Base-by-base conservation (phyloP, 2,113 vertebrate species). In the Alosa alosa region DNA sequence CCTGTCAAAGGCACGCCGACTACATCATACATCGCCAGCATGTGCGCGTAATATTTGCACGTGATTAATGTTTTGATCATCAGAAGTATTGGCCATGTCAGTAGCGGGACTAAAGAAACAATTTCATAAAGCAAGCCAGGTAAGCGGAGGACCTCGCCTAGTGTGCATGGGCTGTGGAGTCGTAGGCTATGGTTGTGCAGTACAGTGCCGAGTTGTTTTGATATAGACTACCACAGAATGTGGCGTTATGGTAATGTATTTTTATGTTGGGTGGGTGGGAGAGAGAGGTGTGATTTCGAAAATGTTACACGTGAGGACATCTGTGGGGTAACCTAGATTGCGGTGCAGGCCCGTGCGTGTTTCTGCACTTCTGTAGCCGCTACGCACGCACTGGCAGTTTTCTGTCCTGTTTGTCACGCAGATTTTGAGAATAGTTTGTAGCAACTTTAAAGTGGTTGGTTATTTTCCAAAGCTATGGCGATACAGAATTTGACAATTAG, bases 41-140 rank as follows among this genome's bases (percentile, higher is more conserved):
- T 78, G 72, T 39, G 72, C 72, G 31, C 36, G 31, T 60, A 78
- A 78, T 36, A 11, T 15, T 78, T 78, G 31, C 72, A 78, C 31
- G 31, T 78, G 72, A 78, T 78, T 78, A 78, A 31, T 72, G 64
- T 72, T 72, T 78, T 78, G 25, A 78, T 78, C 0, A 17, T 39
- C 31, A 17, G 31, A 36, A 41, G 72, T 39, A 25, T 47, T 36
- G 55, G 94, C 84, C 85, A 97, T 96, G 96, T 96, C 95, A 82
- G 94, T 96, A 90, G 94, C 96, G 31, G 96, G 96, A 89, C 92
- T 97, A 75, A 97, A 96, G 94, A 97, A 97, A 93, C 96, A 96
- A 92, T 96, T 97, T 68, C 96, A 97, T 91, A 96, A 97, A 91
- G 96, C 96, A 87, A 97, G 95, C 89, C 96, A 97, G 96, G 96